phyloP scores from a whole-genome alignment of 1,140 invertebrate genomes.

The Drosophila tristis region DNA sequence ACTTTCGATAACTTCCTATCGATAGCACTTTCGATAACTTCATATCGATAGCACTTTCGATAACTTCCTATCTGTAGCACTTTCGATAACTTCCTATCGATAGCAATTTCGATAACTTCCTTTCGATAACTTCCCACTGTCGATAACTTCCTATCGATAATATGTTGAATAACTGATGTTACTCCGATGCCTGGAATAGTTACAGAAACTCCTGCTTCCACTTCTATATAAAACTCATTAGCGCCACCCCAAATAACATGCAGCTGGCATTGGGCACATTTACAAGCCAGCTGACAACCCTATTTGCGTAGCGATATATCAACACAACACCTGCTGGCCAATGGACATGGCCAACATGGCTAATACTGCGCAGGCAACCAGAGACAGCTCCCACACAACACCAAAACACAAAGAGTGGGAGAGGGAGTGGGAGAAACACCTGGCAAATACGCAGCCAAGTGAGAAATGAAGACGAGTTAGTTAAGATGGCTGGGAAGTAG shows the following conservation, averaged over 20 bases:
- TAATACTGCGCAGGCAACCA: conserved; percentile 32
- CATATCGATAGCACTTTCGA: too few species aligned
- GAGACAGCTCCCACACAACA: conserved; percentile 22
- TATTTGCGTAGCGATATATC: conserved; percentile 44
- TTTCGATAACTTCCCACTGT: too few species aligned
- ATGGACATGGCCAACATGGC: conserved; percentile 68
- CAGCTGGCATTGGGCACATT: background rate
- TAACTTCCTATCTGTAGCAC: too few species aligned
- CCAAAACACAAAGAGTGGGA: background rate
- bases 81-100: too few species aligned
- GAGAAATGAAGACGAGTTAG: conserved; percentile 83
- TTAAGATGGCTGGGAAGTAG: conserved; percentile 42
- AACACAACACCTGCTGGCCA: conserved; percentile 58
- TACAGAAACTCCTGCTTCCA: background rate
- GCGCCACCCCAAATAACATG: background rate
- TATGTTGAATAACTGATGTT: too few species aligned
- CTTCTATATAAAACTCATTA: background rate
- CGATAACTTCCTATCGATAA: too few species aligned
- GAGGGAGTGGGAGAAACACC: conserved; percentile 30
- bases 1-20: too few species aligned
- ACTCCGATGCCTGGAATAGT: too few species aligned
- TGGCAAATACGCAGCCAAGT: conserved; percentile 76
- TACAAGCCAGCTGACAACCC: conserved; percentile 49
- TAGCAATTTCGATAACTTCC: too few species aligned
- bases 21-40: too few species aligned